Percentiles rank a stretch among this genome's conserved stretches.
These are phyloP conservation scores for Nemopilema nomurai DNA, from an alignment of 30 jellyfish, hydroid and myxozoan species.

Conservation along the genomic window DNA sequence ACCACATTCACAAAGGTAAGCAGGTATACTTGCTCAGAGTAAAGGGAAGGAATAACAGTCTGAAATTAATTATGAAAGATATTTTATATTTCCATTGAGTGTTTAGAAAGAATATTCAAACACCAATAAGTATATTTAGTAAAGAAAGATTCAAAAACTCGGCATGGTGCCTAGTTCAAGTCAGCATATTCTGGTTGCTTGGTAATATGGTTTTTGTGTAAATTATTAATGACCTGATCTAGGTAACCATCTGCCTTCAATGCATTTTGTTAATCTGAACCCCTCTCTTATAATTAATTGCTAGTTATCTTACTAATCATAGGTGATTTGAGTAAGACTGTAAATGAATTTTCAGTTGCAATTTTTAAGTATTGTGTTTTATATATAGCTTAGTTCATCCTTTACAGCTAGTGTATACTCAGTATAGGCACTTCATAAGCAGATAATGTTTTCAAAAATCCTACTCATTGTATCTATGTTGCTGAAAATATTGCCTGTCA, in stretches of 20 bases:
- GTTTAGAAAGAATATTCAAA: background rate
- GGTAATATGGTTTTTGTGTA: background rate
- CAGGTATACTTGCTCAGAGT: background rate
- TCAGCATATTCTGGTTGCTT: background rate
- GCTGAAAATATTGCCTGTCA: background rate
- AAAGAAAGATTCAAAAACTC: background rate
- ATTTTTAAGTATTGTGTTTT: too few relatives aligned
- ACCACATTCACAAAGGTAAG: background rate
- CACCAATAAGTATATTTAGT: background rate
- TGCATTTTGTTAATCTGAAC: background rate
- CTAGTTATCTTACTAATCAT: too few relatives aligned
- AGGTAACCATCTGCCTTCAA: background rate
- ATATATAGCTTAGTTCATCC: too few relatives aligned
- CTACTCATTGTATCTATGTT: background rate
- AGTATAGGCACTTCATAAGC: too few relatives aligned
- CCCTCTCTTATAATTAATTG: too few relatives aligned
- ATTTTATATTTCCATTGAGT: too few relatives aligned
- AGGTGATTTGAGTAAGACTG: too few relatives aligned
- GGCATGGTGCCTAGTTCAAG: background rate
- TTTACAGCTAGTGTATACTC: too few relatives aligned
- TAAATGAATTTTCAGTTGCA: too few relatives aligned
- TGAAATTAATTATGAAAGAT: too few relatives aligned
- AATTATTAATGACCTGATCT: background rate
- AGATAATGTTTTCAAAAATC: background rate
- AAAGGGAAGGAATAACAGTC: background rate